Evolutionary conservation across 2,888 invertebrate species (phyloP).

Genomic region (Malacosoma neustria): DNA sequence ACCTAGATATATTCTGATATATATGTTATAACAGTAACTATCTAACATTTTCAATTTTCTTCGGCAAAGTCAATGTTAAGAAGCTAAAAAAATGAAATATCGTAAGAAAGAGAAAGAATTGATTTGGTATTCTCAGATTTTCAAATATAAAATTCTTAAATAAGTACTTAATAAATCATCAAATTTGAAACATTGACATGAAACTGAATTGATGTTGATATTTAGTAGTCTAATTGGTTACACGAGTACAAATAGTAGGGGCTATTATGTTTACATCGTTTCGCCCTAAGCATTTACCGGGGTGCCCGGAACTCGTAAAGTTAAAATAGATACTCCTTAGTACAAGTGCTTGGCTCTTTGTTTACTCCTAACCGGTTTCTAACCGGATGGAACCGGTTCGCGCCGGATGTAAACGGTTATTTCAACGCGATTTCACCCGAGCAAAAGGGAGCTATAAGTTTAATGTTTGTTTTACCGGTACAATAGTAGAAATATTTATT

Average conservation of each 20-base stretch:
- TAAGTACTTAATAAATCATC: too few relatives aligned
- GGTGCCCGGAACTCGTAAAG: conserved; percentile 10
- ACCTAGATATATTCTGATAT: too few relatives aligned
- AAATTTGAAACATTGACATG: too few relatives aligned
- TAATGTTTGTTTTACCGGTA: neutral
- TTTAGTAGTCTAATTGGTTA: neutral
- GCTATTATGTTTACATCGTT: conserved; percentile 1
- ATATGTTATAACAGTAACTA: too few relatives aligned
- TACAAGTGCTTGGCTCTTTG: neutral
- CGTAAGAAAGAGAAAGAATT: too few relatives aligned
- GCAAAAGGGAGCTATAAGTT: neutral
- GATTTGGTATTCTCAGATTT: too few relatives aligned
- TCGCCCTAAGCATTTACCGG: conserved; percentile 3
- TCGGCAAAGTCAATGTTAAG: too few relatives aligned
- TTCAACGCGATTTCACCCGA: neutral
- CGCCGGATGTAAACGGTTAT: neutral
- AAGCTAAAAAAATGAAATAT: too few relatives aligned
- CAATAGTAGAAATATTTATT: neutral
- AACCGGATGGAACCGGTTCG: neutral
- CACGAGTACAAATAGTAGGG: conserved; percentile 4
- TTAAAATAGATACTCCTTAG: conserved; percentile 8
- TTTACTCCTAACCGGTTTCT: neutral
- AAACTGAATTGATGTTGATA: too few relatives aligned
- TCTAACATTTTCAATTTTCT: too few relatives aligned
- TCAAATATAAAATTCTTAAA: too few relatives aligned